Conservation (phyloP, 2,797 vertebrate genomes). For the Anguilla anguilla region DNA sequence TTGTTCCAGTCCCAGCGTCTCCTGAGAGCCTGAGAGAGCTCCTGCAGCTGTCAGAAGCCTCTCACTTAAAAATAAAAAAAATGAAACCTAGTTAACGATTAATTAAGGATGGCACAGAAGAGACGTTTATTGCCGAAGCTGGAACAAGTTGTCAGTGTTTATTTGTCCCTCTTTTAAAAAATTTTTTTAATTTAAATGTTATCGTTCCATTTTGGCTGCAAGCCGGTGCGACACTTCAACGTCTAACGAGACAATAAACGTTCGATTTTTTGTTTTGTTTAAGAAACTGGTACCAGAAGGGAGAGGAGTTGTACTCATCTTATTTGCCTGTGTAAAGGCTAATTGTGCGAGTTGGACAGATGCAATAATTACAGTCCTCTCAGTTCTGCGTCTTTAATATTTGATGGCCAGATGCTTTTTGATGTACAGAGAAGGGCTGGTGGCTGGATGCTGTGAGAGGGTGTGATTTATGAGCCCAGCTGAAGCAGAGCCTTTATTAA, state of each 20-base stretch:
- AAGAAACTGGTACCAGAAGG: not conserved
- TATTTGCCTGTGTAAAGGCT: too few species aligned
- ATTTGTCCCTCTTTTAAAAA: not conserved
- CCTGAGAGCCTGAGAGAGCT: not conserved
- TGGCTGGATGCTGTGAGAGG: not conserved
- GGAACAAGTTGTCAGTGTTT: not conserved
- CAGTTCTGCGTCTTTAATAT: constrained; percentile 9
- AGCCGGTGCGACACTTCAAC: not conserved
- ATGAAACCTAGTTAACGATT: constrained; percentile 6
- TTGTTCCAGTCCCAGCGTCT: not conserved
- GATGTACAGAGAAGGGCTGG: not conserved
- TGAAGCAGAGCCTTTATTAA: not conserved
- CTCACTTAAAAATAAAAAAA: constrained; percentile 3
- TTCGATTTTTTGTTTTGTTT: not conserved
- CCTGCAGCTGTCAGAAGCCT: not conserved
- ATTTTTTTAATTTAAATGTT: not conserved
- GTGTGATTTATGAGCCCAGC: not conserved
- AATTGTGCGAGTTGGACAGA: not conserved
- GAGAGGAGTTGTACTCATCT: not conserved
- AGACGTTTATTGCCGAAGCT: not conserved
- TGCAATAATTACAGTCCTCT: not conserved
- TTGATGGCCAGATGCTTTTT: not conserved
- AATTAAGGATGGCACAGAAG: constrained; percentile 21
- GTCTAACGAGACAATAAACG: not conserved
- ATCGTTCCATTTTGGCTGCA: not conserved